Base-by-base conservation (phyloP, 2,888 invertebrate genomes). In the Cosmia pyralina region DNA sequence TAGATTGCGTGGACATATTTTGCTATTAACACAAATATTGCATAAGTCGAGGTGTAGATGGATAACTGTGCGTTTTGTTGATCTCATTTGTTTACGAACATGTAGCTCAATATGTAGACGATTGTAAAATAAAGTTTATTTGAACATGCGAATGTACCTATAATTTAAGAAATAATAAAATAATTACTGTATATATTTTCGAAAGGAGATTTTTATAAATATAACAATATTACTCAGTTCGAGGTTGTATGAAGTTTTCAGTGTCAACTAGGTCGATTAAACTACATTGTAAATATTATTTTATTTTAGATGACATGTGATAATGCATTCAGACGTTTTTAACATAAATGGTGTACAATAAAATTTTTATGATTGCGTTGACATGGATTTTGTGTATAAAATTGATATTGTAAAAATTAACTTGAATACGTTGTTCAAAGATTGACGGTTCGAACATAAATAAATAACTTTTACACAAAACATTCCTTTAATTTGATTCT, bases 331-430 rank as follows among this genome's bases (percentile, higher is more conserved):
- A 93, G 91, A 94, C 90, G 92, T 94, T 93, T 93, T 92, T 92
- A 92, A 91, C 90, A 91, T 94, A 93, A 81, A 90, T 89, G 86
- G 90, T 94, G 94, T 95, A 95, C 93, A 90, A 94, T 94, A 94
- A 94, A 94, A 91, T 91, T 91, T 95, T 93, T 96, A 95, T 94
- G 91, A 92, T 93, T 93, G 92, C 91, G 95, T 96, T 95, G 93
- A 93, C 90, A 93, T 93, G 92, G 75, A 90, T 94, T 94, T 94
- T 94, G 92, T 95, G 93, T 94, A 94, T 94, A 93, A 88, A 94
- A 95, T 93, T 93, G 93, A 94, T 95, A 95, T 95, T 95, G 94
- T 96, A 94, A 92, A 94, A 92, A 94, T 92, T 94, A 93, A 94
- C 90, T 93, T 92, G 93, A 93, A 92, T 92, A 93, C 90, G 93